Conservation (phyloP, 2,797 vertebrate genomes). For the Leptatherina wallacei region DNA sequence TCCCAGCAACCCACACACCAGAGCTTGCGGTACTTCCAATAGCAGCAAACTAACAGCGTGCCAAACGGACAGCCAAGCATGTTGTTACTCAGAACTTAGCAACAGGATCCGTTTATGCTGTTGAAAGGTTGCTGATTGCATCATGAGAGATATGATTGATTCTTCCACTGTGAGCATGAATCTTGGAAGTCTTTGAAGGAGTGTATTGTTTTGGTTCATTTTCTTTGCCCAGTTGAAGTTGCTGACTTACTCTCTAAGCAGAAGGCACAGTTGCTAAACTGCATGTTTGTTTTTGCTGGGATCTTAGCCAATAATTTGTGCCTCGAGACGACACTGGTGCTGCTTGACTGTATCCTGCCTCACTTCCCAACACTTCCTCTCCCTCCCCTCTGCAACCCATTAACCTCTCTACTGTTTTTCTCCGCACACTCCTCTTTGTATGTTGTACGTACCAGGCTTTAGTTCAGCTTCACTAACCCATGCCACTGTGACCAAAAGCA, state of each 20-base stretch:
- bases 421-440: conserved; percentile 57
- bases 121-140: conserved; percentile 41
- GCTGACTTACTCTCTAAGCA: conserved; percentile 86
- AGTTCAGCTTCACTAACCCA: conserved; percentile 74
- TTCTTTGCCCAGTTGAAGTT: conserved; percentile 78
- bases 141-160: conserved; percentile 16
- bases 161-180: conserved; percentile 57
- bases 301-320: conserved; percentile 50
- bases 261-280: conserved; percentile 66
- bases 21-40: conserved; percentile 81
- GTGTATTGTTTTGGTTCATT: background rate
- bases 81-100: conserved; percentile 44
- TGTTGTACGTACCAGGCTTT: conserved; percentile 51
- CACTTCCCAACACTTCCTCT: conserved; percentile 54
- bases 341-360: conserved; percentile 86
- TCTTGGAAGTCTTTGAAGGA: conserved; percentile 12
- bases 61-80: conserved; percentile 61
- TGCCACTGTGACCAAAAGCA: conserved; percentile 19
- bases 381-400: conserved; percentile 69
- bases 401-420: conserved; percentile 69
- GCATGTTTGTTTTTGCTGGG: conserved; percentile 69
- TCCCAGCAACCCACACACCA: conserved; percentile 33
- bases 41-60: conserved; percentile 69
- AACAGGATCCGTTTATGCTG: conserved; percentile 7
- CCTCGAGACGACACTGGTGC: conserved; percentile 85